phyloP scores from a whole-genome alignment of 2,113 vertebrate species.

The Pagrus major region DNA sequence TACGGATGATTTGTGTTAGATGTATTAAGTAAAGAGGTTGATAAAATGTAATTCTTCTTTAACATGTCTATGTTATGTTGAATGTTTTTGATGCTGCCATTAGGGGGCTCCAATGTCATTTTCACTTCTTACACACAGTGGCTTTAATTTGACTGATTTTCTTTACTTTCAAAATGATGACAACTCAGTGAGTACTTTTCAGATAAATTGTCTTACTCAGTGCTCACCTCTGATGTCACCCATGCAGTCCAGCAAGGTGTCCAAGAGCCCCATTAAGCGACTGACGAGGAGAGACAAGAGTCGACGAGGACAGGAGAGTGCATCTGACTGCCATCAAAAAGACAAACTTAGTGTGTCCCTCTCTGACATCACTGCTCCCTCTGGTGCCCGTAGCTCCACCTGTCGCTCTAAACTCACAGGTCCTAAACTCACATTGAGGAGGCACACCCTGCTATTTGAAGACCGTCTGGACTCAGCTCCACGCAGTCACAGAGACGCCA shows the following conservation, averaged over 20 bases:
- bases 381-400: slow-evolving; percentile 24
- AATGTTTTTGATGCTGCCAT: background rate
- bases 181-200: background rate
- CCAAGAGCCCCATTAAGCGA: slow-evolving; percentile 92
- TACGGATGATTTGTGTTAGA: too few species aligned
- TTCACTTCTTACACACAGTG: background rate
- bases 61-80: background rate
- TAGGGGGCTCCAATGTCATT: background rate
- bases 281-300: slow-evolving; percentile 92
- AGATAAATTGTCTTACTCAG: background rate
- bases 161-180: background rate
- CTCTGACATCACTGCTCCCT: slow-evolving; percentile 36
- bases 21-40: too few species aligned
- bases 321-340: slow-evolving; percentile 6
- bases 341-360: slow-evolving; percentile 33
- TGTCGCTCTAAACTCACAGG: slow-evolving; percentile 40
- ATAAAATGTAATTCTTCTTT: background rate
- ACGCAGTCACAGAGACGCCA: slow-evolving; percentile 30
- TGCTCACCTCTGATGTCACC: background rate
- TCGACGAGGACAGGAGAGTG: slow-evolving; percentile 75
- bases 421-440: slow-evolving; percentile 44
- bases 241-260: slow-evolving; percentile 91
- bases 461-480: slow-evolving; percentile 38
- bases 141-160: slow-evolving; percentile 14
- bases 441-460: slow-evolving; percentile 68